Evolutionary conservation across 2,797 vertebrate species (phyloP).

Genomic region (Peromyscus aztecus): DNA sequence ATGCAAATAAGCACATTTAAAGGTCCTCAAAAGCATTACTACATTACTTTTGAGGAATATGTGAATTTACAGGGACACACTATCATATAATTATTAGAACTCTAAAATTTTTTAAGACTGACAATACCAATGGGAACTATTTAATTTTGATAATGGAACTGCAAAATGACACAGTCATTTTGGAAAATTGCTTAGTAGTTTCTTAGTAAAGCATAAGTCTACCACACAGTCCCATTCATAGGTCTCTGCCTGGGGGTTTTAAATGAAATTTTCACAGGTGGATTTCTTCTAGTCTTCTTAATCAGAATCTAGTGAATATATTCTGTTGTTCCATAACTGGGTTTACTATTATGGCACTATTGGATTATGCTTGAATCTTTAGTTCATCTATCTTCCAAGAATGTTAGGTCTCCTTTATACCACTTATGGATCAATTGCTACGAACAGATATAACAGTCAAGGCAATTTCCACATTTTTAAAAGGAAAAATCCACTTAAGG

Average conservation of each 20-base stretch:
- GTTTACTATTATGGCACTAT: conserved; percentile 24
- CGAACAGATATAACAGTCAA: conserved; percentile 44
- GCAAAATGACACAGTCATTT: conserved; percentile 14
- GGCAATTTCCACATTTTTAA: conserved; percentile 4
- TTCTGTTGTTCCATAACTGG: conserved; percentile 18
- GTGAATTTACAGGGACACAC: background rate
- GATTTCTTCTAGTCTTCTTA: conserved; percentile 46
- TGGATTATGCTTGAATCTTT: conserved; percentile 23
- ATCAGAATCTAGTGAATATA: conserved; percentile 37
- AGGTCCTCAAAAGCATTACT: background rate
- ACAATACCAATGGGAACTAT: conserved; percentile 22
- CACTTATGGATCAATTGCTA: conserved; percentile 1
- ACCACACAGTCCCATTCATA: background rate
- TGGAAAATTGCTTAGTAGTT: conserved; percentile 29
- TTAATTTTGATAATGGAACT: conserved; percentile 16
- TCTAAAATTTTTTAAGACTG: background rate
- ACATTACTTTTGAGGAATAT: conserved; percentile 28
- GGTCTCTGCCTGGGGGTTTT: conserved; percentile 13
- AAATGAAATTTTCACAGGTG: conserved; percentile 43
- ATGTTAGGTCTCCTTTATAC: background rate
- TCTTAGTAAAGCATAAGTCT: conserved; percentile 47
- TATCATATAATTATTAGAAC: background rate
- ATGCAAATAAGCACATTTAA: conserved; percentile 24
- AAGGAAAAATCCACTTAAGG: background rate
- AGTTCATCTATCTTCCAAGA: conserved; percentile 37